Evolutionary conservation across 2,888 invertebrate species (phyloP).

Genomic region (Lochmaea crataegi): DNA sequence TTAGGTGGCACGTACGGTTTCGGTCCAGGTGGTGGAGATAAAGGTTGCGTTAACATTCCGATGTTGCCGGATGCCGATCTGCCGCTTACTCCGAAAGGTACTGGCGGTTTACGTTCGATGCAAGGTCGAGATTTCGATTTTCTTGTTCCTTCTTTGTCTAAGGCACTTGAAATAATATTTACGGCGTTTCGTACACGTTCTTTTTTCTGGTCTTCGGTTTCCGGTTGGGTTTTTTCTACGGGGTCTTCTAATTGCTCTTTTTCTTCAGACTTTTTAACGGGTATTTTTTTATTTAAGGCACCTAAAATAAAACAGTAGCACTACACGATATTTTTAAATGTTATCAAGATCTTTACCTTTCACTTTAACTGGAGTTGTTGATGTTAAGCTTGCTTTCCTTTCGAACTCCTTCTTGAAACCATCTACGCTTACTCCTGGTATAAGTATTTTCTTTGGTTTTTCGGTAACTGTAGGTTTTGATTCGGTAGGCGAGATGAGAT

Average conservation of each 20-base stretch:
- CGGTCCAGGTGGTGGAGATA: constrained; percentile 54
- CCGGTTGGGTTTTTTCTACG: constrained; percentile 39
- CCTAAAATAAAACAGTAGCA: constrained; percentile 1
- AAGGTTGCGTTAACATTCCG: constrained; percentile 56
- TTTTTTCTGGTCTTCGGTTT: constrained; percentile 64
- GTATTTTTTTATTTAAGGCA: constrained; percentile 50
- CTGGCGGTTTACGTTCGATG: constrained; percentile 71
- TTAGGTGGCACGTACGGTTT: constrained; percentile 56
- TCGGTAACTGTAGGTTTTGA: constrained; percentile 57
- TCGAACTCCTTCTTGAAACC: constrained; percentile 90
- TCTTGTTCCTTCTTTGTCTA: constrained; percentile 66
- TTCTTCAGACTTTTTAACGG: constrained; percentile 54
- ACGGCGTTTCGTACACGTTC: constrained; percentile 75
- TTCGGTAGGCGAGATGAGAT: constrained; percentile 64
- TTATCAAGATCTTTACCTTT: constrained; percentile 32
- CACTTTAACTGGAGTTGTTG: constrained; percentile 60
- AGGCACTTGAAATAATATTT: constrained; percentile 79
- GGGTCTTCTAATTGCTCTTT: constrained; percentile 54
- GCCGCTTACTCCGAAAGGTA: constrained; percentile 71
- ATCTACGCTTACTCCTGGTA: constrained; percentile 84
- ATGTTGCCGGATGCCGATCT: constrained; percentile 72
- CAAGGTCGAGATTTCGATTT: constrained; percentile 65
- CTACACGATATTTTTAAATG: background rate
- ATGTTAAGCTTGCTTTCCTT: constrained; percentile 76
- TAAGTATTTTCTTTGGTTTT: constrained; percentile 84